Evolutionary conservation across 2,797 vertebrate genomes (phyloP), one percentile per base, ranked within the genome.

Genomic region (Tragopan temminckii): DNA sequence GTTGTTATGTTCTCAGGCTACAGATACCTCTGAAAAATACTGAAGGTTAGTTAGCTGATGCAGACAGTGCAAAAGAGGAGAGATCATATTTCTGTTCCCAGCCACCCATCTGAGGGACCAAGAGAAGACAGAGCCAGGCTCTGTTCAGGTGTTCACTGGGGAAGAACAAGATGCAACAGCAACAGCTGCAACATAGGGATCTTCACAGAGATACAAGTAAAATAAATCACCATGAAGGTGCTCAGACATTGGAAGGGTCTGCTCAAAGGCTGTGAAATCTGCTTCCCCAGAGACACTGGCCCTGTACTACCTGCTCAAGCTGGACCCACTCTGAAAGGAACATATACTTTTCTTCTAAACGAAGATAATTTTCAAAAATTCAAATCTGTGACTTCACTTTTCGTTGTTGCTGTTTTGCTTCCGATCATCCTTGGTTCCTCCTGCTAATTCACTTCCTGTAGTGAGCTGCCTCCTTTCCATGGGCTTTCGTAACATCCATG

Each of bases 241-340:
- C 35, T 40, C n/a, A 59, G 57, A 50, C n/a, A 69, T 1, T 7
- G 71, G 19, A 74, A 70, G 21, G 91, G 23, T 13, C 20, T 89
- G 38, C n/a, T 33, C 53, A 59, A 46, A 53, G 36, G 25, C 43
- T 78, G 33, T 33, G n/a, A 59, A 55, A 61, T 11, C 20, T 14
- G 38, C 15, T 42, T 50, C 35, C n/a, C 17, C 24, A 64, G 45
- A 62, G 42, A 62, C 50, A 85, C 1, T 0, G 0, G 25, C 52
- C n/a, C 33, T 36, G 31, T 59, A 20, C n/a, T 6, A 35, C 17
- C 16, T 42, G 21, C 46, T 83, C 38, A 12, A 58, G 18, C 40
- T 0, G 0, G 43, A 66, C 9, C 53, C 64, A 29, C 18, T 23
- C 7, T 3, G 36, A 16, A 18, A 17, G 43, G 36, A 29, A 9